These are phyloP conservation scores for Meandrina meandrites DNA, from an alignment of 92 coral and sea anemone genomes.

Conservation along the genomic window DNA sequence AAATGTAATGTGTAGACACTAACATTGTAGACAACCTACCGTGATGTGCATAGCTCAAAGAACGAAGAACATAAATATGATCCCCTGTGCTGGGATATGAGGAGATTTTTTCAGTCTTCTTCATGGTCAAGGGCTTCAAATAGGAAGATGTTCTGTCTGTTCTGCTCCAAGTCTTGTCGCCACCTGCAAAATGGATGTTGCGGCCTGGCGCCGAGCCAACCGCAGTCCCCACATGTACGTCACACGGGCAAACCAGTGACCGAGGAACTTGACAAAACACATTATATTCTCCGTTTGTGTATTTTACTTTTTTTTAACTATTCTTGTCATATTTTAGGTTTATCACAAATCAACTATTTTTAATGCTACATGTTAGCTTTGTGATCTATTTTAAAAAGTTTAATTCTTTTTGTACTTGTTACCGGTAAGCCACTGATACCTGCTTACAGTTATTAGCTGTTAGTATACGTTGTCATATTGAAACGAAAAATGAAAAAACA, in stretches of 20 bases:
- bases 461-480: too few species aligned
- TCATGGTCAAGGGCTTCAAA: conserved; percentile 26
- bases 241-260: neutral
- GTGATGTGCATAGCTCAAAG: conserved; percentile 85
- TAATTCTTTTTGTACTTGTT: too few species aligned
- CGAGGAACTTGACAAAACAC: neutral
- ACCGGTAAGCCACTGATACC: too few species aligned
- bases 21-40: conserved; percentile 47
- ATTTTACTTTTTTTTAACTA: neutral
- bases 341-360: too few species aligned
- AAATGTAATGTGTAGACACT: neutral
- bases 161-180: neutral
- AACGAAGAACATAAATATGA: conserved; percentile 80
- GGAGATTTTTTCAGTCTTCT: conserved; percentile 24
- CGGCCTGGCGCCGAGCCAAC: conserved; percentile 24
- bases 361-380: too few species aligned
- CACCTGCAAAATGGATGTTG: conserved; percentile 30
- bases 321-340: neutral
- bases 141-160: neutral
- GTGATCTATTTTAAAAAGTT: too few species aligned
- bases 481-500: too few species aligned
- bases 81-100: conserved; percentile 59
- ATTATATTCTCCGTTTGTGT: neutral
- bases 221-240: neutral
- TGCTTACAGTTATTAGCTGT: too few species aligned